Evolutionary conservation across 2,113 vertebrate genomes (phyloP).

Genomic region (Glaucomys volans): DNA sequence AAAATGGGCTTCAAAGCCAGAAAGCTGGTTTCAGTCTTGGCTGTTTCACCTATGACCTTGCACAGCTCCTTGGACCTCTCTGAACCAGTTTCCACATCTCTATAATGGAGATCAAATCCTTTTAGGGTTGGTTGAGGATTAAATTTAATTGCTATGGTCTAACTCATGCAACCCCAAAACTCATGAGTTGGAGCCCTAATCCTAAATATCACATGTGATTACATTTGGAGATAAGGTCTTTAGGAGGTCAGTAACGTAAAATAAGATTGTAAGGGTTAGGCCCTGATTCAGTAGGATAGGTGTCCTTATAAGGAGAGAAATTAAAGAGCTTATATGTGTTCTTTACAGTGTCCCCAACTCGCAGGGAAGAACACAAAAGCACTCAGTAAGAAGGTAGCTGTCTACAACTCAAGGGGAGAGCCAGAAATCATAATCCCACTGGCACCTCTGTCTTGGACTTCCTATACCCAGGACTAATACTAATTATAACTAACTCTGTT

Average conservation of each 20-base stretch:
- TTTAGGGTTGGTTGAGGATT: background rate
- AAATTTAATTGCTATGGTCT: background rate
- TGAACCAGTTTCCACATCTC: background rate
- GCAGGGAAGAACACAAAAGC: background rate
- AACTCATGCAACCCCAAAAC: background rate
- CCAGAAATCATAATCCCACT: background rate
- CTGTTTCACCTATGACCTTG: background rate
- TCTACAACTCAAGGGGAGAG: background rate
- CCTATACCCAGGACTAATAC: background rate
- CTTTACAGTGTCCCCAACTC: background rate
- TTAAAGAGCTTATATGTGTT: background rate
- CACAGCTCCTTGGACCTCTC: background rate
- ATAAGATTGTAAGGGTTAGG: background rate
- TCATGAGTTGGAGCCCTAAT: background rate
- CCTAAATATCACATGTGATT: background rate
- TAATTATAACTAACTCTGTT: background rate
- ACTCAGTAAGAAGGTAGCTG: background rate
- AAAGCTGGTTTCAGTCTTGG: background rate
- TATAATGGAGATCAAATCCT: background rate
- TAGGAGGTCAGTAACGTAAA: background rate
- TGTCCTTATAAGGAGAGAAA: background rate
- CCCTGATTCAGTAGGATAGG: background rate
- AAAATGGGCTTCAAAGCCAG: slow-evolving; percentile 13
- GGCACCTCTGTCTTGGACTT: background rate
- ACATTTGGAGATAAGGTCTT: background rate